Conservation (phyloP, 30 jellyfish, hydroid and myxozoan species). For the Hydractinia echinata region DNA sequence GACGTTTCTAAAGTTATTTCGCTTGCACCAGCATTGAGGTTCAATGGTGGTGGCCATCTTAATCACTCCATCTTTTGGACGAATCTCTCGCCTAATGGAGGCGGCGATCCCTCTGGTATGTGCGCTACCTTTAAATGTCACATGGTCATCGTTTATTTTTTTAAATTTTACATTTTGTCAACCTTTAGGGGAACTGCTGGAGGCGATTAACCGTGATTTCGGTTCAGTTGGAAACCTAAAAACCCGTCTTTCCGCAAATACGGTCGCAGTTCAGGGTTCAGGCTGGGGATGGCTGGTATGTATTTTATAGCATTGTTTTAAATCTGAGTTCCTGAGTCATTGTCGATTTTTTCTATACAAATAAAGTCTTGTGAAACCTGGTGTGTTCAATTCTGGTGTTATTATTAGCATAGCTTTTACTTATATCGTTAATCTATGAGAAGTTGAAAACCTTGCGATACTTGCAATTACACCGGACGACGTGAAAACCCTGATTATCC, state of each 20-base stretch:
- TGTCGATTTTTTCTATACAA: too few relatives aligned
- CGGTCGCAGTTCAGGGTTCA: slow-evolving; percentile 99
- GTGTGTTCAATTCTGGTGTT: too few relatives aligned
- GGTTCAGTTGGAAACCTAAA: slow-evolving; percentile 86
- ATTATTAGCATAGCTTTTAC: too few relatives aligned
- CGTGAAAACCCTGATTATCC: too few relatives aligned
- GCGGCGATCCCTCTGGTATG: slow-evolving; percentile 90
- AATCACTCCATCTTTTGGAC: slow-evolving; percentile 97
- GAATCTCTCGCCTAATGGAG: slow-evolving; percentile 91
- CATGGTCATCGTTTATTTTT: neutral
- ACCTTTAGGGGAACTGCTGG: slow-evolving; percentile 70
- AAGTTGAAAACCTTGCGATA: too few relatives aligned
- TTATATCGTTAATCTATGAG: too few relatives aligned
- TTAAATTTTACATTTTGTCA: neutral
- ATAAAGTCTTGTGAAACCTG: too few relatives aligned
- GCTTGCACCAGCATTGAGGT: slow-evolving; percentile 72
- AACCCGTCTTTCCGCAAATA: slow-evolving; percentile 59
- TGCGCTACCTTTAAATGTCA: neutral
- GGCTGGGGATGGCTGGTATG: slow-evolving; percentile 99
- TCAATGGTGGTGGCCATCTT: slow-evolving; percentile 97
- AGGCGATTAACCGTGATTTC: slow-evolving; percentile 70
- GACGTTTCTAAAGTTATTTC: slow-evolving; percentile 61
- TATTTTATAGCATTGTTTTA: neutral
- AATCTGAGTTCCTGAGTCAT: too few relatives aligned
- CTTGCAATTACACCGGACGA: too few relatives aligned